Conservation (phyloP, 2,888 invertebrate genomes). For the Drosophila nr. perissopoda region DNA sequence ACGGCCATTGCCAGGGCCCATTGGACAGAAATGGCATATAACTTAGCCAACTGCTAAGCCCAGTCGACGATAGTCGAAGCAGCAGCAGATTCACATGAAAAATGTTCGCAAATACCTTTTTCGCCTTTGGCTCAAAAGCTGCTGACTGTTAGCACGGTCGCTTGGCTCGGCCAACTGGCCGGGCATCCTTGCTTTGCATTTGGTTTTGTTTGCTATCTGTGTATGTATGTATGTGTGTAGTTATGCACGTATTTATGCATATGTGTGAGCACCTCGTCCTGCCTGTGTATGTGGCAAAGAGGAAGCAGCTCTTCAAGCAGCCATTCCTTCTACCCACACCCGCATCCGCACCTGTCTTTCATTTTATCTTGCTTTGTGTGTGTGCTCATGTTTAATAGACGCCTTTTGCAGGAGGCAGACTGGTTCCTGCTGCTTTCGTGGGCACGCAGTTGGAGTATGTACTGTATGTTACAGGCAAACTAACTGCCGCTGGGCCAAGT, state of each 20-base stretch:
- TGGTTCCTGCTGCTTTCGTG: conserved; percentile 2
- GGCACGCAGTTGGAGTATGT: conserved; percentile 20
- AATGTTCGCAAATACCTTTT: conserved; percentile 72
- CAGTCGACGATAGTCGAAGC: conserved; percentile 35
- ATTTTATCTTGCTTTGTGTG: conserved; percentile 47
- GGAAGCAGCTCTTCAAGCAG: conserved; percentile 16
- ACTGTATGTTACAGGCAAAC: conserved; percentile 33
- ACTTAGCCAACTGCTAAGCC: conserved; percentile 41
- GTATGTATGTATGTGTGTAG: conserved; percentile 26
- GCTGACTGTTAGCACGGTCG: conserved; percentile 70
- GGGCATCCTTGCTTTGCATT: conserved; percentile 38
- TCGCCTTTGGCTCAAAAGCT: conserved; percentile 68
- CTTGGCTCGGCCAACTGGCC: conserved; percentile 35
- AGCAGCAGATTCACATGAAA: conserved; percentile 60
- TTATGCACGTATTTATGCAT: conserved; percentile 6
- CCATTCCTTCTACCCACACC: conserved; percentile 20
- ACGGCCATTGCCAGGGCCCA: conserved; percentile 46
- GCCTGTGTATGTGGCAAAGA: conserved; percentile 7
- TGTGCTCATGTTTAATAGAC: conserved; percentile 47
- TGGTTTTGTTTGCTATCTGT: conserved; percentile 65
- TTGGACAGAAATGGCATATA: conserved; percentile 20
- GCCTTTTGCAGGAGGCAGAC: conserved; percentile 5
- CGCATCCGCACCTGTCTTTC: conserved; percentile 52
- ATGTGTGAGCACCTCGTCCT: conserved; percentile 14
- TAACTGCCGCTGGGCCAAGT: conserved; percentile 55